Evolutionary conservation across 2,797 vertebrate genomes (phyloP).

Genomic region (Gallirallus australis): DNA sequence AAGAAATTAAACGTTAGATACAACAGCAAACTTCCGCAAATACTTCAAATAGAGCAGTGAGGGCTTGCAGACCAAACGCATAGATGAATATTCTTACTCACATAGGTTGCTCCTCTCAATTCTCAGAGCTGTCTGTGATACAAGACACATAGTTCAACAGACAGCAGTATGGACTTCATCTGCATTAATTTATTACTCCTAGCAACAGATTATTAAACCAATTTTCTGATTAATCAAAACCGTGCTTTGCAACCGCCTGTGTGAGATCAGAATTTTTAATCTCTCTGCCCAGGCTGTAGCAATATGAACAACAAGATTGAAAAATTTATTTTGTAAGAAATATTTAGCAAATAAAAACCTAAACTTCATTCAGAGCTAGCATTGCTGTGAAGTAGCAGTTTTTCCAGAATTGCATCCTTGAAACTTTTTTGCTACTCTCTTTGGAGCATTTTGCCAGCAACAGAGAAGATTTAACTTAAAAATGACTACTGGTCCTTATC

Average conservation of each 20-base stretch:
- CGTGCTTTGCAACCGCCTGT: constrained; percentile 51
- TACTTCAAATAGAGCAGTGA: constrained; percentile 25
- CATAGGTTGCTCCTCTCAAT: neutral
- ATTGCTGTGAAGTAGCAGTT: neutral
- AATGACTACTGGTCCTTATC: neutral
- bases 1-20: constrained; percentile 57
- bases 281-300: neutral
- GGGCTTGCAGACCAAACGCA: neutral
- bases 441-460: neutral
- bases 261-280: constrained; percentile 76
- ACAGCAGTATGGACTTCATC: constrained; percentile 24
- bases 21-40: neutral
- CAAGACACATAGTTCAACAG: constrained; percentile 11
- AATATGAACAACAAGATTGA: constrained; percentile 42
- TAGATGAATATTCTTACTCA: neutral
- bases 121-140: neutral
- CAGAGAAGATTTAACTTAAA: neutral
- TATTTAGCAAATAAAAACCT: constrained; percentile 72
- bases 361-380: constrained; percentile 42
- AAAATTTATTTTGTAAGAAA: constrained; percentile 71
- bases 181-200: constrained; percentile 70
- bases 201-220: constrained; percentile 76
- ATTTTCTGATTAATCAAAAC: constrained; percentile 79
- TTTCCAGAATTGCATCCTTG: neutral
- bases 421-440: neutral